Conservation (phyloP, 2,888 invertebrate species). For the Cephus spinipes region DNA sequence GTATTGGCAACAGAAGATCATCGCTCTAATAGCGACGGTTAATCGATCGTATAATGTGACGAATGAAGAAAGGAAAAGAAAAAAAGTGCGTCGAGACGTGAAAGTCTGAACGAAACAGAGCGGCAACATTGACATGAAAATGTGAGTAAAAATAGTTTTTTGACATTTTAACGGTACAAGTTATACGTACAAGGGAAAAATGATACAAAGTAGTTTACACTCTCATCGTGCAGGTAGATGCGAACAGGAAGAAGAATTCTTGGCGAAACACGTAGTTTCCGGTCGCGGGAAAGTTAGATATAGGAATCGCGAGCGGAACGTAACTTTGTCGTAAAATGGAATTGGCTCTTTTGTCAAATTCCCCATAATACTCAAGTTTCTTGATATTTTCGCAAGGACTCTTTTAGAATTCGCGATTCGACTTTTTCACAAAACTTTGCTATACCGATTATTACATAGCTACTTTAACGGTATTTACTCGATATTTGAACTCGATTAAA, state of each 20-base stretch:
- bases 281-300: background rate
- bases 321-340: background rate
- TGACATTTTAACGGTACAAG: background rate
- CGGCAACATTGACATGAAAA: constrained; percentile 39
- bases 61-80: background rate
- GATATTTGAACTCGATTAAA: background rate
- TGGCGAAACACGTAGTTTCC: background rate
- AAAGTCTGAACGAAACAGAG: constrained; percentile 48
- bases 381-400: background rate
- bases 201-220: background rate
- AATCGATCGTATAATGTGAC: constrained; percentile 13
- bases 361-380: background rate
- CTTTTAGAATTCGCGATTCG: background rate
- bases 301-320: background rate
- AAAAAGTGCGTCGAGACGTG: constrained; percentile 24
- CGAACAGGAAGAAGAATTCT: background rate
- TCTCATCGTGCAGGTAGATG: background rate
- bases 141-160: background rate
- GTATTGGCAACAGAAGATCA: background rate
- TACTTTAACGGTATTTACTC: background rate
- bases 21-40: constrained; percentile 8
- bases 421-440: background rate
- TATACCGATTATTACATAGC: background rate
- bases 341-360: background rate
- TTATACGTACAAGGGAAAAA: background rate